These are phyloP conservation scores for Hylaeus anthracinus DNA, from an alignment of 1,140 invertebrate species.

Conservation along the genomic window DNA sequence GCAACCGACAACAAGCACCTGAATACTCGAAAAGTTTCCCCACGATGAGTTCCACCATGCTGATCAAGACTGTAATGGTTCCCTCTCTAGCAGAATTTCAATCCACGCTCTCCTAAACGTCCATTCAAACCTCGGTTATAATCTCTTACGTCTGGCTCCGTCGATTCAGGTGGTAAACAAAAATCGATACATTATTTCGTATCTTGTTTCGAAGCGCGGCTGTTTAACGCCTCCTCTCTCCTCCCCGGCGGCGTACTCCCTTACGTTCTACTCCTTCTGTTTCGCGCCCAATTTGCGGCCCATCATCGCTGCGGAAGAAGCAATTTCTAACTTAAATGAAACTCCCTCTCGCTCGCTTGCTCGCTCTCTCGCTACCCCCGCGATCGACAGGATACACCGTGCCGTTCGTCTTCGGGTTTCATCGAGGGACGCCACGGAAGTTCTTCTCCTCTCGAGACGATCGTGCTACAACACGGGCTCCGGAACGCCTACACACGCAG, in stretches of 20 bases:
- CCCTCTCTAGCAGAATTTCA: not conserved
- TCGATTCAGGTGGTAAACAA: not conserved
- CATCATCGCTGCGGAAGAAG: slow-evolving; percentile 81
- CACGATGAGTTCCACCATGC: too few relatives aligned
- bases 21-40: too few relatives aligned
- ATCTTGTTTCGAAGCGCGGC: slow-evolving; percentile 12
- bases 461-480: slow-evolving; percentile 28
- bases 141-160: not conserved
- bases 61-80: too few relatives aligned
- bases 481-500: slow-evolving; percentile 52
- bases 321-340: slow-evolving; percentile 82
- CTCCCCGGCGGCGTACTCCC: slow-evolving; percentile 53
- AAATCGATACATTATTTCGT: slow-evolving; percentile 38
- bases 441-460: slow-evolving; percentile 50
- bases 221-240: slow-evolving; percentile 35
- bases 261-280: slow-evolving; percentile 71
- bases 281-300: slow-evolving; percentile 80
- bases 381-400: slow-evolving; percentile 61
- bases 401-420: slow-evolving; percentile 51
- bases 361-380: slow-evolving; percentile 45
- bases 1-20: too few relatives aligned
- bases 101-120: not conserved
- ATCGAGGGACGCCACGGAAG: slow-evolving; percentile 41
- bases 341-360: slow-evolving; percentile 72
- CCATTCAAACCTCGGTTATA: not conserved